Evolutionary conservation across 2,888 invertebrate species (phyloP).

Genomic region (Ophonus ardosiacus): DNA sequence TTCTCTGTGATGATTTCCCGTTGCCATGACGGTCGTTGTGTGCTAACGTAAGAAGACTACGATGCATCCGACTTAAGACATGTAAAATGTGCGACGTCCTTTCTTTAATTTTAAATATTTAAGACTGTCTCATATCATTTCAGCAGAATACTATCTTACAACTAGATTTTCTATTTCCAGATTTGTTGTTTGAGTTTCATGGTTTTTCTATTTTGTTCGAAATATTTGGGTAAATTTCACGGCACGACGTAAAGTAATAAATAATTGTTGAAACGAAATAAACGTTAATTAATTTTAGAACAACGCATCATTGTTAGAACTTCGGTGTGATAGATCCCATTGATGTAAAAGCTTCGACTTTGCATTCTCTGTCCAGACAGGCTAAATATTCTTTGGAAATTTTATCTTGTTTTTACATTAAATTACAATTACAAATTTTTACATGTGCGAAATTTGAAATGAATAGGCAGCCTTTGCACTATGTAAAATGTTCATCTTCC

Average conservation of each 20-base stretch:
- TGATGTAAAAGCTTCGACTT: slow-evolving; percentile 61
- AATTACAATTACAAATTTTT: slow-evolving; percentile 20
- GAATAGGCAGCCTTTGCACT: slow-evolving; percentile 61
- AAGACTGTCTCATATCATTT: slow-evolving; percentile 1
- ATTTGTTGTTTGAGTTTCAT: slow-evolving; percentile 37
- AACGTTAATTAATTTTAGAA: slow-evolving; percentile 64
- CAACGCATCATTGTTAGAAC: slow-evolving; percentile 62
- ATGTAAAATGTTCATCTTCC: slow-evolving; percentile 51
- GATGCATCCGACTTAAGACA: slow-evolving; percentile 33
- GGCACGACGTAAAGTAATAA: slow-evolving; percentile 50
- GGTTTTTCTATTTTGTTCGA: slow-evolving; percentile 25
- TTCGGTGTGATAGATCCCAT: slow-evolving; percentile 60
- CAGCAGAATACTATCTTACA: too few relatives aligned
- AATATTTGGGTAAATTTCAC: slow-evolving; percentile 15
- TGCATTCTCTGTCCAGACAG: slow-evolving; percentile 57
- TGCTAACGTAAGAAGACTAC: slow-evolving; percentile 22
- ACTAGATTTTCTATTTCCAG: slow-evolving; percentile 29
- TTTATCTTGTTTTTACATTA: slow-evolving; percentile 25
- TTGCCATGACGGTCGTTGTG: slow-evolving; percentile 22
- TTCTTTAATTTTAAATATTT: slow-evolving; percentile 31
- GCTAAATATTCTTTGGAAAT: slow-evolving; percentile 51
- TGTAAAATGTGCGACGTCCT: slow-evolving; percentile 24
- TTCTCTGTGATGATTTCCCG: slow-evolving; percentile 52
- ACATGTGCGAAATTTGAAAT: slow-evolving; percentile 57
- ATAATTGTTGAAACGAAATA: slow-evolving; percentile 64